phyloP scores from a whole-genome alignment of 2,113 vertebrate species.

The Pelobates fuscus region DNA sequence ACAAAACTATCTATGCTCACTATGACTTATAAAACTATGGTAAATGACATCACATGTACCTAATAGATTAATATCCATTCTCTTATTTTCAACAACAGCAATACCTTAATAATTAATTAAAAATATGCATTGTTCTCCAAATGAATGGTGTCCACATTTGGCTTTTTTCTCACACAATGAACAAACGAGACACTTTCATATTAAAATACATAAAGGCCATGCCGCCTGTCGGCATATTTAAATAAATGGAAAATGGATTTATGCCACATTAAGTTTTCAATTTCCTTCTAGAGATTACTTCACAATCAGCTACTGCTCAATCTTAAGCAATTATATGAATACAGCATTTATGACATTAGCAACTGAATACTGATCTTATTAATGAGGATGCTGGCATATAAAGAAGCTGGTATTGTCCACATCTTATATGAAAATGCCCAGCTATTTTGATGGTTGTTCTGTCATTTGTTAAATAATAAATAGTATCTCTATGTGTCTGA shows the following conservation, averaged over 20 bases:
- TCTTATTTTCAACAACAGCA: no score
- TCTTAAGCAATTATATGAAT: background rate
- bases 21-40: no score
- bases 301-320: background rate
- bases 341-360: background rate
- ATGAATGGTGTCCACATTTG: background rate
- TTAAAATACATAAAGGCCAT: background rate
- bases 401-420: no score
- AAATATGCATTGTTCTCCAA: background rate
- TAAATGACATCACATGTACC: no score
- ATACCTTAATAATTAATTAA: no score
- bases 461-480: no score
- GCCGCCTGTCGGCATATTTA: slow-evolving; percentile 1
- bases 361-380: background rate
- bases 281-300: slow-evolving; percentile 10
- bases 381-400: background rate
- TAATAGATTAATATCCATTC: no score
- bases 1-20: no score
- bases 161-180: background rate
- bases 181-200: background rate
- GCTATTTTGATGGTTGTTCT: no score
- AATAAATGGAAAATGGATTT: slow-evolving; percentile 8
- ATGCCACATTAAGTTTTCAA: slow-evolving; percentile 36
- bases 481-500: no score
- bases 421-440: no score